Evolutionary conservation across 2,113 vertebrate species (phyloP).

Genomic region (Oryzias curvinotus): DNA sequence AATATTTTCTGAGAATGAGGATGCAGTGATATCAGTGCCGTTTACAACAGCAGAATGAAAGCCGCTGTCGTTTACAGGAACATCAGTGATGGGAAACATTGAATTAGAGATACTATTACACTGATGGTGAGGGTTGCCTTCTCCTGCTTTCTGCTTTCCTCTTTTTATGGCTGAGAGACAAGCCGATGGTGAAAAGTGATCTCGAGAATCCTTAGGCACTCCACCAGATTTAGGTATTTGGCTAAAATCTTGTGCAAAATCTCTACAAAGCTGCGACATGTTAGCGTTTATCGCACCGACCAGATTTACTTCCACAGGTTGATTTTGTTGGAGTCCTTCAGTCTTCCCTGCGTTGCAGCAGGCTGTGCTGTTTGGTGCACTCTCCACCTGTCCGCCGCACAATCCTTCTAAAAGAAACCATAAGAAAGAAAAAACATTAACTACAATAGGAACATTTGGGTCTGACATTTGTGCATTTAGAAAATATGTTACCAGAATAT

Average conservation of each 20-base stretch:
- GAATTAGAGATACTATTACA: slow-evolving; percentile 1
- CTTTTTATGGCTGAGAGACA: slow-evolving; percentile 57
- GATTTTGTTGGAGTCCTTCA: slow-evolving; percentile 10
- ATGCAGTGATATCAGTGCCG: slow-evolving; percentile 8
- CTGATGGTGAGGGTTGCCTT: not conserved
- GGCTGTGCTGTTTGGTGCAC: slow-evolving; percentile 10
- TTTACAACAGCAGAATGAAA: slow-evolving; percentile 51
- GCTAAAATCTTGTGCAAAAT: slow-evolving; percentile 74
- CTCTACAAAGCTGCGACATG: slow-evolving; percentile 72
- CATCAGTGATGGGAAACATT: slow-evolving; percentile 4
- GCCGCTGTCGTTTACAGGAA: slow-evolving; percentile 49
- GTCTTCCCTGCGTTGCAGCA: not conserved
- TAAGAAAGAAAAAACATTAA: not conserved
- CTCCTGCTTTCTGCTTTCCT: slow-evolving; percentile 27
- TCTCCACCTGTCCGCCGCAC: not conserved
- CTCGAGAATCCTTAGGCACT: slow-evolving; percentile 1
- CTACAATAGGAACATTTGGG: too few relatives aligned
- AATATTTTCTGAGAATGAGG: slow-evolving; percentile 25
- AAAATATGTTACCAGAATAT: slow-evolving; percentile 46
- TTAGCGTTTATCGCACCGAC: slow-evolving; percentile 23
- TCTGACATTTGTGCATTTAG: not conserved
- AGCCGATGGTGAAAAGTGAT: slow-evolving; percentile 53
- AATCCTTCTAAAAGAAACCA: slow-evolving; percentile 31
- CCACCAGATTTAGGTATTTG: slow-evolving; percentile 43
- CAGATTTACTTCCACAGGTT: slow-evolving; percentile 1